These are phyloP conservation scores for Drosophila kokeensis DNA, from an alignment of 2,888 invertebrate genomes.

Conservation along the genomic window DNA sequence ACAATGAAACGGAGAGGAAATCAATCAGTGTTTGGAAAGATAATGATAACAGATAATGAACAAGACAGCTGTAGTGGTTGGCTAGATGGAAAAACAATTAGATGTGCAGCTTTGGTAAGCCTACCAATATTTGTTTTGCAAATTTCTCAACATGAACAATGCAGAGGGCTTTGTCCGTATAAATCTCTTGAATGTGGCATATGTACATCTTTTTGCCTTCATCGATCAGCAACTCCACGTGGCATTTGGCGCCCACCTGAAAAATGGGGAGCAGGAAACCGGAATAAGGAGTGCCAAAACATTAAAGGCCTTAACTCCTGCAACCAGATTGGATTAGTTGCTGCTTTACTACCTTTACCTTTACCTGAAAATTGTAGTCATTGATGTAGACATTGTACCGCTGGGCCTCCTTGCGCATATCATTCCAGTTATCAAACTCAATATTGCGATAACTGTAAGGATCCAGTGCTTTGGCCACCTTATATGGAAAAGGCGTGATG, in stretches of 20 bases:
- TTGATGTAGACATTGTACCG: constrained; percentile 82
- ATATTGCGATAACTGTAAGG: constrained; percentile 95
- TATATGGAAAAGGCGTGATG: constrained; percentile 96
- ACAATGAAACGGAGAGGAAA: not conserved
- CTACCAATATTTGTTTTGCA: too few relatives aligned
- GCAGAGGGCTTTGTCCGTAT: too few relatives aligned
- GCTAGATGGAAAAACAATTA: too few relatives aligned
- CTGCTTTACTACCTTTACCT: too few relatives aligned
- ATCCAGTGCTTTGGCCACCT: constrained; percentile 96
- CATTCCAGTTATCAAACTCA: constrained; percentile 96
- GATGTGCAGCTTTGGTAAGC: too few relatives aligned
- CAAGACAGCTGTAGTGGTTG: too few relatives aligned
- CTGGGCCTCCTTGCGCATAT: constrained; percentile 88
- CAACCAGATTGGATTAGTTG: not conserved
- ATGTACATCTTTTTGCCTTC: constrained; percentile 86
- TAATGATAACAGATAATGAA: too few relatives aligned
- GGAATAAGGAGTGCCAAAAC: constrained; percentile 22
- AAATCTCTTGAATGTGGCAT: constrained; percentile 88
- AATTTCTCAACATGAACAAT: too few relatives aligned
- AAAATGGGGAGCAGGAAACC: constrained; percentile 81
- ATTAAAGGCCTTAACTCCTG: not conserved
- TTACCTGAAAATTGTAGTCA: constrained; percentile 83
- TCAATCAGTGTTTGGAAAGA: not conserved
- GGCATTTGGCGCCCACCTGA: constrained; percentile 91
- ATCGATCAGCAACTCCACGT: constrained; percentile 87